A percentile compares a stretch with the other conserved stretches of the same genome.
Conservation (phyloP, 2,797 vertebrate genomes). For the Gambusia yucatana region DNA sequence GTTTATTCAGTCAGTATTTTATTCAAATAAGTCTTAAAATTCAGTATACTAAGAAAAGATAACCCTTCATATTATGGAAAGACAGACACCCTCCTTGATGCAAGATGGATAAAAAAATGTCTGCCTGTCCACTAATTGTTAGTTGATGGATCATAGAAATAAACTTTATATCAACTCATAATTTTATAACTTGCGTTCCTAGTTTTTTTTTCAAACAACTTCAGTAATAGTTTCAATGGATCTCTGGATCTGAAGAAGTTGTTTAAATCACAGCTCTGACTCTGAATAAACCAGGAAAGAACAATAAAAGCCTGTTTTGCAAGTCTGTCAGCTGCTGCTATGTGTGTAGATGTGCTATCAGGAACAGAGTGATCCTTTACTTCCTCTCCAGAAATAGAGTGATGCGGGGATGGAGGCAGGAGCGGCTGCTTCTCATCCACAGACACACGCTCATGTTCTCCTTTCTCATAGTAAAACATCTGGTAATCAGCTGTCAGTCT, state of each 20-base stretch:
- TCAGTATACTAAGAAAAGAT: too few species aligned
- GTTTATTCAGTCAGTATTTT: too few species aligned
- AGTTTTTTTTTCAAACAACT: background rate
- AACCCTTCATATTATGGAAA: too few species aligned
- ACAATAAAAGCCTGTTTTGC: background rate
- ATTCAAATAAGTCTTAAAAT: too few species aligned
- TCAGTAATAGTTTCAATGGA: background rate
- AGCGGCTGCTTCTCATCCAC: background rate
- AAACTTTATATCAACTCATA: too few species aligned
- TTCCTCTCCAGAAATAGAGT: constrained; percentile 48
- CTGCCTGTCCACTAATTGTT: too few species aligned
- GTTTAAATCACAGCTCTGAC: background rate
- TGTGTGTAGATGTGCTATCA: constrained; percentile 18
- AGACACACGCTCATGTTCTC: constrained; percentile 10
- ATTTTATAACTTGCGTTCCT: too few species aligned
- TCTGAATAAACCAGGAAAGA: constrained; percentile 11
- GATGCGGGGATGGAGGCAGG: constrained; percentile 19
- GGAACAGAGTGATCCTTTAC: constrained; percentile 25
- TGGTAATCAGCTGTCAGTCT: constrained; percentile 42
- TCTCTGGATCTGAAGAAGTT: background rate
- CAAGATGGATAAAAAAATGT: too few species aligned
- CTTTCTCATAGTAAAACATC: constrained; percentile 27
- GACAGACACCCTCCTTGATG: too few species aligned
- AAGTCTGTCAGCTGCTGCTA: background rate
- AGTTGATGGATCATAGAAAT: too few species aligned